Percentiles rank a stretch among this genome's conserved stretches.
Evolutionary conservation across 2,797 vertebrate genomes (phyloP).

Genomic region (Ptychobarbus kaznakovi): DNA sequence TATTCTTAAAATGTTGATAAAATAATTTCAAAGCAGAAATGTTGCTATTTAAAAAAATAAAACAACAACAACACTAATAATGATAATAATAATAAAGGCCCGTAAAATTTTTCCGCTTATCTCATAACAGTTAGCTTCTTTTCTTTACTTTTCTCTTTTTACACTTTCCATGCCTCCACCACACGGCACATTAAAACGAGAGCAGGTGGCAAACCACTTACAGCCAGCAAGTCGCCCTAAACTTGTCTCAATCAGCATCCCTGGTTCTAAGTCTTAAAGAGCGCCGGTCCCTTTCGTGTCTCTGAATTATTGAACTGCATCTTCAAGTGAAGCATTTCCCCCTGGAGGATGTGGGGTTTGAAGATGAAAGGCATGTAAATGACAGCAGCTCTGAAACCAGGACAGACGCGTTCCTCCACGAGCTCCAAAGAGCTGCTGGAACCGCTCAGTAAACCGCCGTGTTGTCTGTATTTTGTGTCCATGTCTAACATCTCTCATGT

Average conservation of each 20-base stretch:
- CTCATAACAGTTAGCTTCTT: not conserved
- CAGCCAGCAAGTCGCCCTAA: constrained; percentile 26
- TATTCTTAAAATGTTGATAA: too few relatives aligned
- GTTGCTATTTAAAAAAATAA: not conserved
- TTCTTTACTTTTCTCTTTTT: not conserved
- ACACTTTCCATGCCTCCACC: not conserved
- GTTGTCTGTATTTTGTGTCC: constrained; percentile 51
- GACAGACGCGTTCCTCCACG: constrained; percentile 15
- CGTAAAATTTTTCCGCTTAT: too few relatives aligned
- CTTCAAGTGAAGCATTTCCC: constrained; percentile 48
- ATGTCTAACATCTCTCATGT: constrained; percentile 45
- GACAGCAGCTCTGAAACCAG: constrained; percentile 54
- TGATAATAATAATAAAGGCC: not conserved
- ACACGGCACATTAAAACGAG: not conserved
- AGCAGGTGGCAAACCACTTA: constrained; percentile 37
- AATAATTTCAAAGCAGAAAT: not conserved
- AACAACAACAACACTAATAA: not conserved
- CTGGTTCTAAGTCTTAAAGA: constrained; percentile 47
- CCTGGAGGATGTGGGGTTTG: constrained; percentile 43
- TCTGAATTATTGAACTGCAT: constrained; percentile 62
- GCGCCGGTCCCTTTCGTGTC: constrained; percentile 39
- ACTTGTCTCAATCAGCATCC: constrained; percentile 43
- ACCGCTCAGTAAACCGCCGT: constrained; percentile 29
- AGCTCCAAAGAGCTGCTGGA: constrained; percentile 8
- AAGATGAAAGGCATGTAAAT: constrained; percentile 62